Evolutionary conservation across 2,113 vertebrate genomes (phyloP).

Genomic region (Corythornis vintsioides): DNA sequence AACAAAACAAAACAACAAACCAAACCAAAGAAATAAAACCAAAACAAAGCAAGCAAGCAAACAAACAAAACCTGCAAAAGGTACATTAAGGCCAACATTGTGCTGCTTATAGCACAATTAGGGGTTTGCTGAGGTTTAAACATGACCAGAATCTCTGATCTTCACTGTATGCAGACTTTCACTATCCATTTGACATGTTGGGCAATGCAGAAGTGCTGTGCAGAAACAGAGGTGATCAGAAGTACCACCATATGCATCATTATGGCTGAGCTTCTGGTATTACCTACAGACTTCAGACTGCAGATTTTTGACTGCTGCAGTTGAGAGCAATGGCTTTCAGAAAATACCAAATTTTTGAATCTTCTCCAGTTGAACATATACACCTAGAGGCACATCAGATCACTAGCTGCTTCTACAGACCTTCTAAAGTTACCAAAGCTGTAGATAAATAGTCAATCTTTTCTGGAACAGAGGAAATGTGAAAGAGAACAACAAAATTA

Average conservation of each 20-base stretch:
- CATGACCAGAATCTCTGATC: neutral
- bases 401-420: neutral
- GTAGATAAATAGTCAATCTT: neutral
- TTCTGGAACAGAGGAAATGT: neutral
- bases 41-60: too few relatives aligned
- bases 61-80: neutral
- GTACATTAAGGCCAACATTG: neutral
- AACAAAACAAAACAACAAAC: too few relatives aligned
- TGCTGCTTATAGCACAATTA: neutral
- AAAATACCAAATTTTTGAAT: neutral
- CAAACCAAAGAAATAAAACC: too few relatives aligned
- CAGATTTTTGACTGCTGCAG: neutral
- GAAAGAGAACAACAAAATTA: neutral
- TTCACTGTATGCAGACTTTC: neutral
- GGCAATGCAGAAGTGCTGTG: neutral
- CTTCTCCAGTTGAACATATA: neutral
- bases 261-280: neutral
- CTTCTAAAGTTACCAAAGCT: neutral
- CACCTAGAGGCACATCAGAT: neutral
- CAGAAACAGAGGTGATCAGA: neutral
- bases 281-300: fast-evolving
- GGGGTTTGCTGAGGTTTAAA: neutral
- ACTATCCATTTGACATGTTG: fast-evolving
- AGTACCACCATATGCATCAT: neutral
- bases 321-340: neutral